Evolutionary conservation across 2,888 invertebrate genomes (phyloP), one percentile per base, ranked within the genome.

Genomic region (Podotricha telesiphe): DNA sequence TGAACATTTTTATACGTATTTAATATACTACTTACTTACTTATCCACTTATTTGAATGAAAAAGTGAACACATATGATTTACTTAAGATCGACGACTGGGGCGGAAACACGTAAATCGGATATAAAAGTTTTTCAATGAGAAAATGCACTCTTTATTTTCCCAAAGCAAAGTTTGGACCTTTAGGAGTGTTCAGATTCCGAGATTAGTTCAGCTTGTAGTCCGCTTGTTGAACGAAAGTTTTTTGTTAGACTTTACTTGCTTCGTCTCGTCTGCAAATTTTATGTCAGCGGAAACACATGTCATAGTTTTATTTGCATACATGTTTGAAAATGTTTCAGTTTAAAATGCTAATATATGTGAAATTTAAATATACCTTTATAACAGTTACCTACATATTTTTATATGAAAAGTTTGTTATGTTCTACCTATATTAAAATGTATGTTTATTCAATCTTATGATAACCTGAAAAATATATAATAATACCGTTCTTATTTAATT

Each of bases 131-230:
- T 75, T 77, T 79, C 79, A 77, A 77, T 76, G 76, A 80, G 79
- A 77, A 75, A 80, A 78, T 80, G 78, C 81, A 78, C 75, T 80
- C 77, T 80, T 86, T 83, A 82, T 82, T 83, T 82, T 80, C 79
- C 76, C 77, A 78, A 77, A 80, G 80, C 72, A 76, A 84, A 86
- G 82, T 85, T 84, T 78, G 75, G 79, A 81, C 80, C 81, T 82
- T 82, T 82, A 74, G 78, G 72, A 82, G 82, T 82, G 81, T 79
- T 81, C 83, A 81, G 82, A 84, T 85, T 85, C 80, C 79, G 71
- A 82, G 84, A 85, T 85, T 82, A 85, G 84, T 85, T 85, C 82
- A 80, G 82, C 85, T 86, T 86, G 84, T 85, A 82, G 79, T 78
- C 75, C 73, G 78, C 76, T 80, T 82, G 82, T 81, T 77, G 77